Evolutionary conservation across 2,888 invertebrate species (phyloP).

Genomic region (Spisula solida): DNA sequence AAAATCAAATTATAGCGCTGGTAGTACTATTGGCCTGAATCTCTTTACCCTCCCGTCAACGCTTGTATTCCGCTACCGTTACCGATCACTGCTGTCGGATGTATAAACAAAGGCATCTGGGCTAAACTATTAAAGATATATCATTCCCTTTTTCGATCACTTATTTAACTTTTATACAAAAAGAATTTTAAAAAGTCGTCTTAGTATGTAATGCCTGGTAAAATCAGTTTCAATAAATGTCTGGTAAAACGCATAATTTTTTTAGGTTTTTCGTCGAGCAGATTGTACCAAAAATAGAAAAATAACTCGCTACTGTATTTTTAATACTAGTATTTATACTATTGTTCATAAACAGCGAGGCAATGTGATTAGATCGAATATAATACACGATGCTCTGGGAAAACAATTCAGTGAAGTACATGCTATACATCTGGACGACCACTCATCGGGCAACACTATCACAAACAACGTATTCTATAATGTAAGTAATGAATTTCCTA

Average conservation of each 20-base stretch:
- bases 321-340: neutral
- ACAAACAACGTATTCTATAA: conserved; percentile 78
- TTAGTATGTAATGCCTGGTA: too few relatives aligned
- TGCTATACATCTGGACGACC: conserved; percentile 80
- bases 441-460: conserved; percentile 74
- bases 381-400: conserved; percentile 73
- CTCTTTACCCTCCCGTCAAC: neutral
- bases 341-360: conserved; percentile 74
- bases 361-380: conserved; percentile 75
- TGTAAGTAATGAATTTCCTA: conserved; percentile 66
- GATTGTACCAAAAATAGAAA: too few relatives aligned
- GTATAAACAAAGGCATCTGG: neutral
- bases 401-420: conserved; percentile 74
- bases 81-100: neutral
- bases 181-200: too few relatives aligned
- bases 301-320: too few relatives aligned
- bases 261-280: too few relatives aligned
- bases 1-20: neutral
- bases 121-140: neutral
- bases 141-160: neutral
- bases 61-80: neutral
- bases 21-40: neutral
- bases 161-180: too few relatives aligned
- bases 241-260: too few relatives aligned
- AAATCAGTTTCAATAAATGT: too few relatives aligned